Base-by-base conservation (phyloP, 2,113 vertebrate species). In the Ptychochromis oligacanthus region DNA sequence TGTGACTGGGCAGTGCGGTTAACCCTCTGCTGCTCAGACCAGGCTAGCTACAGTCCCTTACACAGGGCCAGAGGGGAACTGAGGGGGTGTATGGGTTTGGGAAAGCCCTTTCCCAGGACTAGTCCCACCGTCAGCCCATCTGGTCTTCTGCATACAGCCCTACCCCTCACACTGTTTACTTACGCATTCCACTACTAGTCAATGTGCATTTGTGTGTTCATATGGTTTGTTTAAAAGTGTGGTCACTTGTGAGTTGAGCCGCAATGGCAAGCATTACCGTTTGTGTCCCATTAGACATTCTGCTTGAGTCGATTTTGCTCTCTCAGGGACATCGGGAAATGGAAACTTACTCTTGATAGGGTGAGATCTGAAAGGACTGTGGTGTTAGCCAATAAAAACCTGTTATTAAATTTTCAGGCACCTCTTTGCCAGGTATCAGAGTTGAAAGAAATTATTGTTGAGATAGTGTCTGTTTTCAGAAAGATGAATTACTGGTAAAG, bases 401-500 rank as follows among this genome's bases (percentile, higher is more conserved):
- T 74, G 57, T 91, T 89, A 92, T 93, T 92, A 74, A 52, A 91
- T 92, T 93, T 88, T 85, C 88, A 82, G 89, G 86, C 79, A 60
- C 65, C 87, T 59, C 75, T 88, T 72, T 89, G 84, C 77, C 89
- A 93, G 92, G 94, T 94, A 93, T 89, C 80, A 65, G 78, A 86
- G 86, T 91, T 91, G 87, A 95, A 93, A 92, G 87, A 92, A 91
- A 91, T 88, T 75, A 92, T 94, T 94, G 89, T 93, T 93, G 83
- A 88, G 91, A 92, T 84, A 92, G 90, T 94, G 89, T 94, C 90
- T 83, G 82, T 94, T 95, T 95, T 93, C 87, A 81, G 79, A 90
- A 94, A 92, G 92, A 94, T 93, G 80, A 95, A 93, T 94, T 93
- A 94, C 90, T 85, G 89, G 87, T 94, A 90, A 93, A 89, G 89